Percentiles rank a stretch among this genome's conserved stretches.
Conservation (phyloP, 1,140 invertebrate species). For the Lordiphosa collinella region DNA sequence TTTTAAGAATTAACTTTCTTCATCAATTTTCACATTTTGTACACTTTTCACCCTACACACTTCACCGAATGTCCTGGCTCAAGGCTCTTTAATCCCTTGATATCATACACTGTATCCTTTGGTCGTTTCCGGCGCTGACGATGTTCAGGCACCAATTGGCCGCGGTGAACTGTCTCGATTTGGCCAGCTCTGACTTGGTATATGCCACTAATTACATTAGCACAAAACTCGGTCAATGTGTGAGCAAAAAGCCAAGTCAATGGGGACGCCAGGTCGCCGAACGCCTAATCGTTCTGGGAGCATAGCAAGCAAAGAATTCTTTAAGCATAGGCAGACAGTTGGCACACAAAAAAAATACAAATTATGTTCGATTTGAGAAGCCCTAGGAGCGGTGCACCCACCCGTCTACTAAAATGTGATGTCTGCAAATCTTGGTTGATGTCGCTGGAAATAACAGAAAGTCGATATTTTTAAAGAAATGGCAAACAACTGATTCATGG, state of each 20-base stretch:
- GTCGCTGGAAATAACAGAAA: neutral
- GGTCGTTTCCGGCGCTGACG: constrained; percentile 25
- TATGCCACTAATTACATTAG: constrained; percentile 79
- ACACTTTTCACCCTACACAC: constrained; percentile 28
- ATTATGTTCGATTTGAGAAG: constrained; percentile 68
- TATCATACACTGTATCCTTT: constrained; percentile 51
- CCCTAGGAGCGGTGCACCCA: constrained; percentile 26
- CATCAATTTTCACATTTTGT: constrained; percentile 12
- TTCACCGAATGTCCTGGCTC: constrained; percentile 28
- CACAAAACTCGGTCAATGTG: constrained; percentile 73
- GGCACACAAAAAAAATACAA: constrained; percentile 40
- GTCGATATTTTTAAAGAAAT: neutral
- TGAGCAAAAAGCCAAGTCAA: constrained; percentile 56
- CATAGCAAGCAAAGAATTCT: constrained; percentile 7
- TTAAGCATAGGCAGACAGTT: constrained; percentile 6
- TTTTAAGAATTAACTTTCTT: neutral
- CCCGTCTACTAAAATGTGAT: constrained; percentile 12
- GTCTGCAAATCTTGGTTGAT: neutral
- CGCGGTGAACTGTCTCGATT: constrained; percentile 54
- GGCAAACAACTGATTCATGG: too few species aligned
- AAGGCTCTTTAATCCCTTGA: constrained; percentile 27
- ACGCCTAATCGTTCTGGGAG: constrained; percentile 31
- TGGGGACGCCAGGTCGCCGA: constrained; percentile 35
- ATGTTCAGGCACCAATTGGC: constrained; percentile 66
- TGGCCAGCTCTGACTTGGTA: constrained; percentile 44